Percentiles rank a stretch among this genome's conserved stretches.
phyloP scores from a whole-genome alignment of 2,888 invertebrate species.

The Latrodectus hesperus region DNA sequence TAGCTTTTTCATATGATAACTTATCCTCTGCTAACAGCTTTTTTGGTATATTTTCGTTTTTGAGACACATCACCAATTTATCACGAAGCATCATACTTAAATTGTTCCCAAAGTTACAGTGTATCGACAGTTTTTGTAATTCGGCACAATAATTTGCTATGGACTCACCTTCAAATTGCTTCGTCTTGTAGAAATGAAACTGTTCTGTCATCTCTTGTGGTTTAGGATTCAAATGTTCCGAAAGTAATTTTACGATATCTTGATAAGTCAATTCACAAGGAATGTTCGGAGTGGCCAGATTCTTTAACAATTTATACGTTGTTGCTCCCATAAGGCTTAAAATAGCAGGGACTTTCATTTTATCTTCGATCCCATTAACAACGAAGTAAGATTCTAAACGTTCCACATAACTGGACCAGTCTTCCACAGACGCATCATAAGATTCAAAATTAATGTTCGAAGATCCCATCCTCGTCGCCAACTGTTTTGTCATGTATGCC shows the following conservation, averaged over 20 bases:
- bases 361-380: conserved; percentile 47
- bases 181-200: too few relatives aligned
- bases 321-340: conserved; percentile 47
- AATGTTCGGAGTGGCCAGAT: conserved; percentile 50
- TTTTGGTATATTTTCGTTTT: conserved; percentile 53
- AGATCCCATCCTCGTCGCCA: conserved; percentile 47
- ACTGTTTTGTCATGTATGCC: conserved; percentile 49
- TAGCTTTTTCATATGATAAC: conserved; percentile 49
- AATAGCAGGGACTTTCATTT: conserved; percentile 46
- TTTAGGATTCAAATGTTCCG: conserved; percentile 52
- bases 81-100: conserved; percentile 54
- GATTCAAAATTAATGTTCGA: conserved; percentile 46
- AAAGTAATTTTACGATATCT: conserved; percentile 54
- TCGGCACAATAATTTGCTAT: conserved; percentile 51
- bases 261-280: conserved; percentile 51
- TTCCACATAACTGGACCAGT: conserved; percentile 47
- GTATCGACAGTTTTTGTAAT: conserved; percentile 54
- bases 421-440: conserved; percentile 48
- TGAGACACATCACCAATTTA: conserved; percentile 56
- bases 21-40: conserved; percentile 49
- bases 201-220: conserved; percentile 52
- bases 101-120: conserved; percentile 56
- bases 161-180: conserved; percentile 54
- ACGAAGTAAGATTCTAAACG: conserved; percentile 47
- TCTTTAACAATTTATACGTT: conserved; percentile 45